Evolutionary conservation across 2,888 invertebrate genomes (phyloP), one percentile per base, ranked within the genome.

Genomic region (Drosophila pegasa): DNA sequence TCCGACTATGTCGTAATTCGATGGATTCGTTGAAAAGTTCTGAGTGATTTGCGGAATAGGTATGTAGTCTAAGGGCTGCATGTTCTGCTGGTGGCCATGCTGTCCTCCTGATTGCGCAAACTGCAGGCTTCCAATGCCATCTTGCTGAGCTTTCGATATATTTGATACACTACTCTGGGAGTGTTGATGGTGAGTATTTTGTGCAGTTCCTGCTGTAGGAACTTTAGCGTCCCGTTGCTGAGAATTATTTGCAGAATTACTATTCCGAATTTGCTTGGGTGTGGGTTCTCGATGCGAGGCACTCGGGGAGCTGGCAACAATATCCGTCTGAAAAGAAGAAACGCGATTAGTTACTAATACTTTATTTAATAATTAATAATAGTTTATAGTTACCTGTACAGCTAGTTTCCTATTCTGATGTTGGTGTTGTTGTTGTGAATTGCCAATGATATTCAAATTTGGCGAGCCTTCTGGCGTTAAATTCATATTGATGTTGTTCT

Each of bases 1-100:
- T 10, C 95, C 94, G 14, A 94, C 93, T n/a, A 94, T 94, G 47
- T 95, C 95, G 82, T 94, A 94, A 70, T 94, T 93, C 2, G 94
- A 93, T 57, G 93, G 93, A 75, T 94, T 93, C 64, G 93, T 93
- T 1, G 94, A 93, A 62, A 94, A 94, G 14, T 94, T 94, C 74
- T 91, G 91, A 0, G 94, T 93, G 92, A 94, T 94, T 71, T 94
- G 93, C 6, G 94, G 92, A 58, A 94, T 93, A 1, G 90, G 77
- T 51, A 91, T 75, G 54, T 90, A 90, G 43, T 90, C 91, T 25
- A 86, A 92, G 64, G 94, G 93, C 61, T 92, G 92, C 90, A 92
- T 91, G 10, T 90, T 90, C 81, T 93, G 92, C 70, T 92, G 92
- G 54, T 93, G 90, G 5, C 88, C 78, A 58, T 91, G 90, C 56